Evolutionary conservation across 2,113 vertebrate genomes (phyloP).

Genomic region (Picathartes gymnocephalus): DNA sequence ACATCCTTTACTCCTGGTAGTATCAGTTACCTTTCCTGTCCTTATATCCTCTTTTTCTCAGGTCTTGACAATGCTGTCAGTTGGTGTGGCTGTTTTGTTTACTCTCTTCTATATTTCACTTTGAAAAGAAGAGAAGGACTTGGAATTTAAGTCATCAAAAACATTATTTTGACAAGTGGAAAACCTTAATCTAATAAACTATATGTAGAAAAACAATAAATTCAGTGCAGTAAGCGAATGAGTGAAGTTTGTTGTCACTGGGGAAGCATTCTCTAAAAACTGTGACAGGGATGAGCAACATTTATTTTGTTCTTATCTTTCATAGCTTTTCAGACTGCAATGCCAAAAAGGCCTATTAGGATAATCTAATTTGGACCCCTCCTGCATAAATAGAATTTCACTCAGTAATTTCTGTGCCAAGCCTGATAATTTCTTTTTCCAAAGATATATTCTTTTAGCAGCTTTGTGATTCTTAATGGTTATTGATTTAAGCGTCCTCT

Average conservation of each 20-base stretch:
- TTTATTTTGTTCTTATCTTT: background rate
- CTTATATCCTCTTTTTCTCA: background rate
- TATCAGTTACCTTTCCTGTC: background rate
- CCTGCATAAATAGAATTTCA: conserved; percentile 29
- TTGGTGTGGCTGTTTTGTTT: background rate
- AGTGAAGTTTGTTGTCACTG: background rate
- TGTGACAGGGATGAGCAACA: background rate
- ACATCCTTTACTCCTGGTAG: accelerated
- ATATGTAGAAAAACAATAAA: background rate
- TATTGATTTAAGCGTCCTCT: conserved; percentile 48
- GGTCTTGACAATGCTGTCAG: background rate
- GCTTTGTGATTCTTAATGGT: conserved; percentile 34
- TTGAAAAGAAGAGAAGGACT: background rate
- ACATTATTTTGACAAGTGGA: background rate
- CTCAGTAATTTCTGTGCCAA: conserved; percentile 1
- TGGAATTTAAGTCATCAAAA: background rate
- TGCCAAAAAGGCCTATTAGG: background rate
- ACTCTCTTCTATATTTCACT: background rate
- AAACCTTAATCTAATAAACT: background rate
- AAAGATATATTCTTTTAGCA: conserved; percentile 18
- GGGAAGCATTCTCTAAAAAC: background rate
- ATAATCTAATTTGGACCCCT: background rate
- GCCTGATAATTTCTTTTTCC: conserved; percentile 14
- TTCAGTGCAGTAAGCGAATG: background rate
- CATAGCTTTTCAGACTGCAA: background rate